These are phyloP conservation scores for Oreohelix idahoensis DNA, from an alignment of 1,140 invertebrate genomes.

Conservation along the genomic window DNA sequence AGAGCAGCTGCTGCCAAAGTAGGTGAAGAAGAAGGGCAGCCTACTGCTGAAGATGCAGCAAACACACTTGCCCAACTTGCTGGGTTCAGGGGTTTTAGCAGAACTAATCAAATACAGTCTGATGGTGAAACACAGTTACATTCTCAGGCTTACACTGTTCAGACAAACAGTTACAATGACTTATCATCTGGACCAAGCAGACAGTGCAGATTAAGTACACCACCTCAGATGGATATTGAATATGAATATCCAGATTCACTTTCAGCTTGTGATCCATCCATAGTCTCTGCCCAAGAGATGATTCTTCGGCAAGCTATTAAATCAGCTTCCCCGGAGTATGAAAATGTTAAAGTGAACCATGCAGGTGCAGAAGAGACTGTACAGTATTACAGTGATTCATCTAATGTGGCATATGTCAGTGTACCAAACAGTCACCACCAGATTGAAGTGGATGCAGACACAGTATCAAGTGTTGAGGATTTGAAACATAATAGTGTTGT, in stretches of 20 bases:
- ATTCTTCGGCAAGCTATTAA: neutral
- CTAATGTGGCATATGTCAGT: neutral
- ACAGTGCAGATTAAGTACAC: neutral
- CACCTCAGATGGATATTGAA: neutral
- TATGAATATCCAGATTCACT: conserved; percentile 21
- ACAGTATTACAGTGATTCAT: neutral
- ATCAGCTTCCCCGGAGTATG: neutral
- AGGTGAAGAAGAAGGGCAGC: conserved; percentile 40
- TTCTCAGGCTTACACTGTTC: conserved; percentile 2
- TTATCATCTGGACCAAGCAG: neutral
- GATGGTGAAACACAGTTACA: neutral
- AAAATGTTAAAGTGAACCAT: neutral
- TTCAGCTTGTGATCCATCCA: neutral
- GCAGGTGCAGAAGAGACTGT: neutral
- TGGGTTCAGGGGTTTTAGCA: conserved; percentile 31
- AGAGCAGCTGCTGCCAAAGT: neutral
- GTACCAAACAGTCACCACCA: neutral
- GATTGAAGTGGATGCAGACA: neutral
- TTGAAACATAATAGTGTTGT: neutral
- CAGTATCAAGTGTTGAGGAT: neutral
- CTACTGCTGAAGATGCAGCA: conserved; percentile 47
- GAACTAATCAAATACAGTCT: neutral
- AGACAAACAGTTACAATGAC: neutral
- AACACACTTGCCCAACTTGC: conserved; percentile 47
- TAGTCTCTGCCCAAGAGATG: neutral